Evolutionary conservation across 2,797 vertebrate species (phyloP).

Genomic region (Phoxinus dragarum): DNA sequence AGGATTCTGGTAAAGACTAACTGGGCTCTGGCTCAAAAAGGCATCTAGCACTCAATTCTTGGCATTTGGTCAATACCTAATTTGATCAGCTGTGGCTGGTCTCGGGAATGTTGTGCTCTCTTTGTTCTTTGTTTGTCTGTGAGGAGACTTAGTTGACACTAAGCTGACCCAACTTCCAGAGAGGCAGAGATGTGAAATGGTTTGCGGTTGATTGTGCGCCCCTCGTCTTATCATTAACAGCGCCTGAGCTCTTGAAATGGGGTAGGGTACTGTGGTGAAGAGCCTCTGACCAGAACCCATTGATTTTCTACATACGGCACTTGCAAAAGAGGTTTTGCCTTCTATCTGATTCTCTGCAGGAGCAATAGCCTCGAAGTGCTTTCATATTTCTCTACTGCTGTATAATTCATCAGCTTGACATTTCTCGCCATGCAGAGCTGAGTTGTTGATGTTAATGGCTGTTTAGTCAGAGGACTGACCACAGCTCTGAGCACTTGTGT

Average conservation of each 20-base stretch:
- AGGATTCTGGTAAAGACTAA: conserved; percentile 41
- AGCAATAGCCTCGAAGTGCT: conserved; percentile 32
- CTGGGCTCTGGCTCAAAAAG: conserved; percentile 42
- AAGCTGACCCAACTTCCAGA: conserved; percentile 53
- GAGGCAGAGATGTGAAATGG: conserved; percentile 48
- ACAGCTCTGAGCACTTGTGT: conserved; percentile 29
- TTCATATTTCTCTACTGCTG: conserved; percentile 55
- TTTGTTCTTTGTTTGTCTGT: conserved; percentile 40
- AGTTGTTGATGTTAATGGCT: conserved; percentile 46
- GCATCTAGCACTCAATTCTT: conserved; percentile 40
- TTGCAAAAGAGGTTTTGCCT: conserved; percentile 56
- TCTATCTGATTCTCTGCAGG: conserved; percentile 48
- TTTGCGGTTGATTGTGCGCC: conserved; percentile 49
- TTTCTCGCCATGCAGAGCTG: conserved; percentile 28
- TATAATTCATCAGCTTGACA: conserved; percentile 37
- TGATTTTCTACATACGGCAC: conserved; percentile 57
- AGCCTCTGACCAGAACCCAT: conserved; percentile 58
- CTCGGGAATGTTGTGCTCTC: conserved; percentile 13
- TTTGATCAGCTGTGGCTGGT: conserved; percentile 38
- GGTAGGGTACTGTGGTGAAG: conserved; percentile 58
- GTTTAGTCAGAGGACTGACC: conserved; percentile 40
- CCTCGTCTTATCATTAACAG: conserved; percentile 48
- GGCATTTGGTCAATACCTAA: conserved; percentile 49
- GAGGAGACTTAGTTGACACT: conserved; percentile 41
- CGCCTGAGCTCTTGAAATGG: conserved; percentile 46